These are phyloP conservation scores for Chymomyza caudatula DNA, from an alignment of 2,888 invertebrate genomes.

Conservation along the genomic window DNA sequence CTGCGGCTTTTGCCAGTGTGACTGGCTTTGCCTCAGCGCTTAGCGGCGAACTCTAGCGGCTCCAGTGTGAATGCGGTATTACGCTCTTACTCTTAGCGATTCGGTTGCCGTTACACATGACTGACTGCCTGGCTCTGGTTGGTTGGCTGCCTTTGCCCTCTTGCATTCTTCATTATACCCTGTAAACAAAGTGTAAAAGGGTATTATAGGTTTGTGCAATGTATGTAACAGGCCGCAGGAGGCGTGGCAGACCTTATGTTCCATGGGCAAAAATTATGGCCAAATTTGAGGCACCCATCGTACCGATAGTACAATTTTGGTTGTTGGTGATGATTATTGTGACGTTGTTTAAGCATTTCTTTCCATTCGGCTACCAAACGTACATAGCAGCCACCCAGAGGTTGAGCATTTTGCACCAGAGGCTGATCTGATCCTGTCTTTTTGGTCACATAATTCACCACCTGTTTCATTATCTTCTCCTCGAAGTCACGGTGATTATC, in stretches of 20 bases:
- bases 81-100: too few relatives aligned
- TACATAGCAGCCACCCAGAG: conserved; percentile 85
- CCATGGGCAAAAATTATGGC: too few relatives aligned
- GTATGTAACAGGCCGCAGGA: too few relatives aligned
- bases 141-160: neutral
- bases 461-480: conserved; percentile 83
- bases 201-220: too few relatives aligned
- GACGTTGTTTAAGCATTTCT: conserved; percentile 79
- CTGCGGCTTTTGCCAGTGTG: too few relatives aligned
- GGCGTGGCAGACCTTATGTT: too few relatives aligned
- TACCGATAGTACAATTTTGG: conserved; percentile 25
- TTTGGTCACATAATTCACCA: conserved; percentile 74
- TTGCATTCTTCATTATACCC: neutral
- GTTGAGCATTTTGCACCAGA: conserved; percentile 51
- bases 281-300: conserved; percentile 1
- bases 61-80: too few relatives aligned
- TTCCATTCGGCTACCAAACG: conserved; percentile 88
- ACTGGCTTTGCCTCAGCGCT: too few relatives aligned
- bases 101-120: neutral
- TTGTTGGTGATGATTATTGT: conserved; percentile 45
- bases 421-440: conserved; percentile 74
- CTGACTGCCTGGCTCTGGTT: neutral
- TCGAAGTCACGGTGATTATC: conserved; percentile 92
- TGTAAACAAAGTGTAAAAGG: too few relatives aligned
- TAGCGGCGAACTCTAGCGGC: too few relatives aligned